phyloP scores from a whole-genome alignment of 2,113 vertebrate genomes.

The Epinephelus lanceolatus region DNA sequence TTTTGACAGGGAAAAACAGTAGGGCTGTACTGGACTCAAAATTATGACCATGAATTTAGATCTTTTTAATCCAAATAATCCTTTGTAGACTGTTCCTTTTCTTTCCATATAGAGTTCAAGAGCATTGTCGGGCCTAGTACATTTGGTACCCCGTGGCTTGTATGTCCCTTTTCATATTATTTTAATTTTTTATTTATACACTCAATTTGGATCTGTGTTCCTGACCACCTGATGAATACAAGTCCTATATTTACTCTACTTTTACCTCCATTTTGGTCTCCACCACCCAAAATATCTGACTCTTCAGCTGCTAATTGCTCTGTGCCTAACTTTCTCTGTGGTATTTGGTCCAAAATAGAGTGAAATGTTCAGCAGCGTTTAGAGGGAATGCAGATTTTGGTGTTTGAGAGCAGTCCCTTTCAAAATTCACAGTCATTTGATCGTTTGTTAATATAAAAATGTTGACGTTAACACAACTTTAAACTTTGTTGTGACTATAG shows the following conservation, averaged over 20 bases:
- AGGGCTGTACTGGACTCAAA: too few relatives aligned
- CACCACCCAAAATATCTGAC: not conserved
- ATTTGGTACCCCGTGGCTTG: too few relatives aligned
- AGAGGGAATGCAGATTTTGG: not conserved
- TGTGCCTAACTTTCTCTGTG: not conserved
- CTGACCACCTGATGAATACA: not conserved
- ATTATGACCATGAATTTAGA: too few relatives aligned
- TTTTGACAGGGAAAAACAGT: too few relatives aligned
- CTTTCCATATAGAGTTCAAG: too few relatives aligned
- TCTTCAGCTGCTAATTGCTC: not conserved
- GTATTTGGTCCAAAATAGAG: not conserved
- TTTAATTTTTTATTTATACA: too few relatives aligned
- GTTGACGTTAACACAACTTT: not conserved
- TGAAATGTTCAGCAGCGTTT: not conserved
- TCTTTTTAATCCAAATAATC: too few relatives aligned
- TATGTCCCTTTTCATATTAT: too few relatives aligned
- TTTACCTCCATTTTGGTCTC: not conserved
- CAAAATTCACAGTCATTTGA: not conserved
- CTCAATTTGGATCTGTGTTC: too few relatives aligned
- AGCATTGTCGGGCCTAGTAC: too few relatives aligned
- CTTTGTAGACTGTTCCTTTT: too few relatives aligned
- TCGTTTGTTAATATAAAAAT: not conserved
- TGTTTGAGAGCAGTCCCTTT: not conserved
- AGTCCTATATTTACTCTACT: not conserved
- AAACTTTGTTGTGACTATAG: not conserved